These are phyloP conservation scores for Leptopilina myrica DNA, from an alignment of 2,888 invertebrate genomes.

Conservation along the genomic window DNA sequence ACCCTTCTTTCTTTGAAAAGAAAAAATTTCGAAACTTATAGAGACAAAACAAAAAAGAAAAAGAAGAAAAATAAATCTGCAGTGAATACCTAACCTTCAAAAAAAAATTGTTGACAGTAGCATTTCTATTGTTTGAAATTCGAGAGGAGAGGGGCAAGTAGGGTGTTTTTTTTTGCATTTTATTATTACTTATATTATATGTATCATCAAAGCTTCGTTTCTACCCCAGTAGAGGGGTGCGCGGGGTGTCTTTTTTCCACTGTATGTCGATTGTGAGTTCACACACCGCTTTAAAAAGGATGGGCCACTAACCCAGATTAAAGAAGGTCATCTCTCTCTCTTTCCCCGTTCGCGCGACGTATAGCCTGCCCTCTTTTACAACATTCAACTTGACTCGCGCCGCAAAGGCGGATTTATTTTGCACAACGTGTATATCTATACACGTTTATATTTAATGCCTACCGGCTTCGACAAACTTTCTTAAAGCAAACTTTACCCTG, in stretches of 20 bases:
- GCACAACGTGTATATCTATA: neutral
- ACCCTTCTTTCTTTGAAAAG: too few species aligned
- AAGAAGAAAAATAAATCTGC: neutral
- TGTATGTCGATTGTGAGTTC: conserved; percentile 32
- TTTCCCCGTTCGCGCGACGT: neutral
- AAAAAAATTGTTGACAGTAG: neutral
- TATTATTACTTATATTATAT: conserved; percentile 26
- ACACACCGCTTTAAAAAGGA: conserved; percentile 47
- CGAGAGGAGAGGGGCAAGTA: too few species aligned
- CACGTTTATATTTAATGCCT: conserved; percentile 24
- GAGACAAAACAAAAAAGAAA: neutral
- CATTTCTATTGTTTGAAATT: conserved; percentile 2
- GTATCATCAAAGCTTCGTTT: neutral
- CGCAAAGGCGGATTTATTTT: conserved; percentile 36
- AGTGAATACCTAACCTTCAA: neutral
- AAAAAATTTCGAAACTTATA: too few species aligned
- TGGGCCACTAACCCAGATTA: conserved; percentile 58
- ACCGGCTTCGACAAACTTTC: neutral
- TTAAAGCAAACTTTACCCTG: neutral
- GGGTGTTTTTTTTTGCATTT: neutral
- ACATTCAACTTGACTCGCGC: conserved; percentile 45
- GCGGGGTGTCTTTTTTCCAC: too few species aligned
- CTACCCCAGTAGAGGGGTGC: too few species aligned
- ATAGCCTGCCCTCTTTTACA: conserved; percentile 45
- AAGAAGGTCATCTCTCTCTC: conserved; percentile 54